A percentile compares a stretch with the other conserved stretches of the same genome.
These are phyloP conservation scores for Ennomos erosarius DNA, from an alignment of 2,888 invertebrate genomes.

Conservation along the genomic window DNA sequence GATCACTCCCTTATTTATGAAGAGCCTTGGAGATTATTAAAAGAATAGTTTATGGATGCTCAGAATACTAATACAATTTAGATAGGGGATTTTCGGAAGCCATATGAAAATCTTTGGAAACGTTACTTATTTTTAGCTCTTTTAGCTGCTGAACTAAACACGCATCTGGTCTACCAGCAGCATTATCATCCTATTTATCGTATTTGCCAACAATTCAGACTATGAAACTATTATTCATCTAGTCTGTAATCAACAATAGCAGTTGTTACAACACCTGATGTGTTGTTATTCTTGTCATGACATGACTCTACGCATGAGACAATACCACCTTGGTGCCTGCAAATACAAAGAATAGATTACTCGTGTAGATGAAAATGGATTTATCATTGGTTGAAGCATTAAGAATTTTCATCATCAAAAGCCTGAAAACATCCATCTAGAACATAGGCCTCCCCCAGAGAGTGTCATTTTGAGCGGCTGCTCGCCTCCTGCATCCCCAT, in stretches of 20 bases:
- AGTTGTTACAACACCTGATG: conserved; percentile 19
- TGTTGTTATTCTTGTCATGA: conserved; percentile 10
- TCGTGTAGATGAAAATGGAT: neutral
- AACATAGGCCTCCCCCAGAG: too few relatives aligned
- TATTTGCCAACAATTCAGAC: too few relatives aligned
- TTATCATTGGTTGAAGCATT: neutral
- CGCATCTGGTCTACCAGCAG: too few relatives aligned
- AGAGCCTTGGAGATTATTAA: conserved; percentile 42
- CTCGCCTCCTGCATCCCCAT: too few relatives aligned
- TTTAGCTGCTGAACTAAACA: too few relatives aligned
- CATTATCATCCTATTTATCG: too few relatives aligned
- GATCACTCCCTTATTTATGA: conserved; percentile 47
- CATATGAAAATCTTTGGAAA: too few relatives aligned
- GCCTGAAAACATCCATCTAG: too few relatives aligned
- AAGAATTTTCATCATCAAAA: too few relatives aligned
- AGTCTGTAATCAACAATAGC: neutral
- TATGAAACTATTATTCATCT: too few relatives aligned
- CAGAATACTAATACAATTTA: conserved; percentile 24
- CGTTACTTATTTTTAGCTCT: too few relatives aligned
- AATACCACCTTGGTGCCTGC: conserved; percentile 3
- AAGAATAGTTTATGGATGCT: conserved; percentile 7
- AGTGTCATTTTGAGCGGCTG: too few relatives aligned
- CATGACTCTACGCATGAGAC: conserved; percentile 14
- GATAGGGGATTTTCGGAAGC: neutral
- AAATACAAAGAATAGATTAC: neutral